Base-by-base conservation (phyloP, 2,888 invertebrate genomes). In the Lycaena phlaeas region DNA sequence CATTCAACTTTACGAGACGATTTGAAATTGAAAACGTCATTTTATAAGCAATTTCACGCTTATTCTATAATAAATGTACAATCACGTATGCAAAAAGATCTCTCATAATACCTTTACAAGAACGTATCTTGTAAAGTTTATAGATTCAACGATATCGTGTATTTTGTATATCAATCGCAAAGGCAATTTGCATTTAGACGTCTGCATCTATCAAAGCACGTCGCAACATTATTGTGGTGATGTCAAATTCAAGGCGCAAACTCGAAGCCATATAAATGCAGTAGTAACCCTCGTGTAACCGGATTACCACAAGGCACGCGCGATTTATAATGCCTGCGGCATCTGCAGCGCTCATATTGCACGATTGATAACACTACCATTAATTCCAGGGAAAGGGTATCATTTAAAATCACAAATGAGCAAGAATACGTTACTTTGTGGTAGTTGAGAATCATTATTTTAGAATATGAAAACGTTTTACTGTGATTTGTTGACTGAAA, bases 301-400 rank as follows among this genome's bases (percentile, higher is more conserved):
- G 17, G 27, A 38, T 38, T 27, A 38, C 27, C 27, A 14, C 27
- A 17, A 27, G 27, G 27, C 37, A 27, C 27, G 17, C 27, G 27
- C 27, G 15, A 27, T 37, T 37, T 14, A 26, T 14, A 36, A 14
- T 3, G 27, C 14, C 36, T 14, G n/a, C 12, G 37, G 11, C 37
- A 15, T 27, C 27, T 38, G 17, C 37, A n/a, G 11, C 27, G 27
- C n/a, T 27, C 15, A 6, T 11, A 27, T 38, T 27, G 10, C 27
- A 17, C 27, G 14, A 27, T 38, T 38, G 27, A 38, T 37, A 27
- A 14, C n/a, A 11, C 3, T 14, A 14, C 2, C 4, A 26, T 12
- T 25, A 14, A 36, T 36, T 22, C 22, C 5, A n/a, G n/a, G n/a
- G n/a, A n/a, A 22, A 22, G 22, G 22, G 22, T 6, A 22, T 22